Evolutionary conservation across 1,140 invertebrate genomes (phyloP), one percentile per base, ranked within the genome.

Genomic region (Drosophila novamexicana): DNA sequence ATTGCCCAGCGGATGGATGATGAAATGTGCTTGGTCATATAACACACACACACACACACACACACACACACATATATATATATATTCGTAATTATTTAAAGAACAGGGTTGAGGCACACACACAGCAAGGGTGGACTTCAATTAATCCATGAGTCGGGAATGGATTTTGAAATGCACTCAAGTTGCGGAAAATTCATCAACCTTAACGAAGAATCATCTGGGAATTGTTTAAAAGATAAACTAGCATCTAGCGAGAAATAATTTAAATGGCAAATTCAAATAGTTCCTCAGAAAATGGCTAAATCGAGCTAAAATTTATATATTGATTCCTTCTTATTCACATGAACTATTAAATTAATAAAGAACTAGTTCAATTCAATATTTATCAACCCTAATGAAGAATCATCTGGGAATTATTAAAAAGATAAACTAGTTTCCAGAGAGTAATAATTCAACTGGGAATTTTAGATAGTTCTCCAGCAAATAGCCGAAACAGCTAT

Each of bases 21-120:
- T 57, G 39, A 57, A 53, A 69, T 72, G 37, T 52, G 63, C 53
- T 57, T 42, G 36, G 10, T 65, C 45, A 57, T 37, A 50, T 14
- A 45, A 34, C 18, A 47, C 16, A 16, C 16, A 14, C 18, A 18
- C 18, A 18, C 18, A 18, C 18, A 18, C 18, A 18, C 18, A 18
- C 18, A 18, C 18, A 18, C 29, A 34, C 18, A 47, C 16, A 16
- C 16, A 14, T 16, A 45, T 45, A 45, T 45, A 47, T 22, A 49
- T 49, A 4, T 29, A 53, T 16, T 44, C 14, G 29, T 44, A 42
- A 32, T 14, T 45, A 37, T 9, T 36, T 16, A 6, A 7, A 18
- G 34, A 29, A 5, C 4, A n/a, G 10, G 56, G 40, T 10, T 29
- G 50, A 52, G 22, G 18, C 22, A 12, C 47, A 40, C 1, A 32